Conservation (phyloP, 2,797 vertebrate species). For the Scolopax rusticola region DNA sequence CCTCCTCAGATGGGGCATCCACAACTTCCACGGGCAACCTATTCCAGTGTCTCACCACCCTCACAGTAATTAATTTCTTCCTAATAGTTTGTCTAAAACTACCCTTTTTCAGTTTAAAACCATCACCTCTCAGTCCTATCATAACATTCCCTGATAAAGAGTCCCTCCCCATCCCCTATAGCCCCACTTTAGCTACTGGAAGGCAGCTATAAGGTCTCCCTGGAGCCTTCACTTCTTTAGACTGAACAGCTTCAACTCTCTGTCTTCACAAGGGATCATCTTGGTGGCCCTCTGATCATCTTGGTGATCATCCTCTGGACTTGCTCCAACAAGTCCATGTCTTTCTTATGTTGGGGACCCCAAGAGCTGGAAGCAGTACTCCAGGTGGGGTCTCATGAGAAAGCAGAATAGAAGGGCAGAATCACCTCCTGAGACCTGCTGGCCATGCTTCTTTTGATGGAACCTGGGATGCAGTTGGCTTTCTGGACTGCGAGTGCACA, state of each 20-base stretch:
- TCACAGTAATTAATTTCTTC: not conserved
- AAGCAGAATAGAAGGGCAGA: not conserved
- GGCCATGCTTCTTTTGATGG: not conserved
- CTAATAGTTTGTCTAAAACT: not conserved
- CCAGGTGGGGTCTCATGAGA: not conserved
- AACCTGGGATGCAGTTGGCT: not conserved
- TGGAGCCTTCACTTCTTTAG: not conserved
- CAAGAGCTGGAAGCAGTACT: not conserved
- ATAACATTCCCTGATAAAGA: not conserved
- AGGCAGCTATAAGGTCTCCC: not conserved
- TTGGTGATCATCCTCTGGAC: not conserved
- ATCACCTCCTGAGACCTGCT: not conserved
- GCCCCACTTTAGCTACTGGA: not conserved
- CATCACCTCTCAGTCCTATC: not conserved
- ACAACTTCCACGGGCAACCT: not conserved
- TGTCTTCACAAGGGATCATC: not conserved
- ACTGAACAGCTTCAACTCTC: not conserved
- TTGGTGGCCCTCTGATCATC: not conserved
- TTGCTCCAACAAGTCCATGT: not conserved
- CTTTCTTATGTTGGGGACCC: not conserved
- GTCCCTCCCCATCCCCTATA: not conserved
- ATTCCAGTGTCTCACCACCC: not conserved
- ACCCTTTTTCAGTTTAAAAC: not conserved
- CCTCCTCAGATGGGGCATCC: not conserved
- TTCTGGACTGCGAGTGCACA: not conserved